Conservation (phyloP, 1,140 invertebrate species). For the Sitodiplosis mosellana region DNA sequence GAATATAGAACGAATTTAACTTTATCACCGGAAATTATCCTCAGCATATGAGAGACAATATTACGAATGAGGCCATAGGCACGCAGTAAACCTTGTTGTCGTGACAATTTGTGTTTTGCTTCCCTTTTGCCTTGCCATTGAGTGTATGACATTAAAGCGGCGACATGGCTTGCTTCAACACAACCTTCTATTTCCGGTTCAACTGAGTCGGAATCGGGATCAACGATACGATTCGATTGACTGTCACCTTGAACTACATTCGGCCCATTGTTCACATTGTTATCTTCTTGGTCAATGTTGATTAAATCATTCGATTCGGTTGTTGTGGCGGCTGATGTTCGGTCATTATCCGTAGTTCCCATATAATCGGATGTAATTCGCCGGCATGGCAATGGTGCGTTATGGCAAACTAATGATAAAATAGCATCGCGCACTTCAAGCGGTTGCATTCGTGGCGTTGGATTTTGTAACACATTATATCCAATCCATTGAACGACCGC, state of each 20-base stretch:
- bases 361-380: background rate
- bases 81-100: slow-evolving; percentile 44
- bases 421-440: slow-evolving; percentile 61
- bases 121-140: slow-evolving; percentile 53
- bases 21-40: slow-evolving; percentile 54
- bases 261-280: slow-evolving; percentile 6
- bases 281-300: slow-evolving; percentile 24
- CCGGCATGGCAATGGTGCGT: slow-evolving; percentile 52
- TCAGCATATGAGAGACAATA: slow-evolving; percentile 58
- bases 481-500: slow-evolving; percentile 43
- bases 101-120: slow-evolving; percentile 40
- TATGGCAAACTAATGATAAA: slow-evolving; percentile 67
- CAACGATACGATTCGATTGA: slow-evolving; percentile 1
- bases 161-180: slow-evolving; percentile 37
- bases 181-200: slow-evolving; percentile 12
- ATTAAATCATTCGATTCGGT: slow-evolving; percentile 17
- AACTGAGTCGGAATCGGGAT: slow-evolving; percentile 4
- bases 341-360: background rate
- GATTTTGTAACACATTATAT: slow-evolving; percentile 38
- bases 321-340: background rate
- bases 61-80: slow-evolving; percentile 60
- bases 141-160: slow-evolving; percentile 49
- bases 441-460: slow-evolving; percentile 40
- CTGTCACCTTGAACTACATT: slow-evolving; percentile 6
- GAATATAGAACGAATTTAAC: slow-evolving; percentile 74